phyloP scores from a whole-genome alignment of 2,113 vertebrate species.

The Scolopax mira region DNA sequence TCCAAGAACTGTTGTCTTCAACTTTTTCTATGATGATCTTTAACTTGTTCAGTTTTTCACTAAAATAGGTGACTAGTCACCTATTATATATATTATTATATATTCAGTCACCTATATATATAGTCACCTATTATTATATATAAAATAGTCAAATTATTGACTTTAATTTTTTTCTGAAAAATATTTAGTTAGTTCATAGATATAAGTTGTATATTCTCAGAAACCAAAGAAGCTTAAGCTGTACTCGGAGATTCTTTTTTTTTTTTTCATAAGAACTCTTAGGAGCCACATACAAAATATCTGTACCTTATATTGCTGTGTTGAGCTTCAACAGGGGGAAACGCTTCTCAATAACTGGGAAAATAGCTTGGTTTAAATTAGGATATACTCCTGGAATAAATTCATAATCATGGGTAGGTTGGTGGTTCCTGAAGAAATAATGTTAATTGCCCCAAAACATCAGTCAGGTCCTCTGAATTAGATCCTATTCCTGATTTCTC shows the following conservation, averaged over 20 bases:
- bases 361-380: neutral
- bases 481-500: neutral
- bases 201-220: neutral
- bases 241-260: neutral
- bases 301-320: neutral
- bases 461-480: neutral
- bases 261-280: neutral
- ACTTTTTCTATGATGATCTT: neutral
- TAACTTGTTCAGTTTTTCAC: neutral
- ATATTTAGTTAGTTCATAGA: neutral
- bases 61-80: too few relatives aligned
- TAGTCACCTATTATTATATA: too few relatives aligned
- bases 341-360: neutral
- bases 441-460: neutral
- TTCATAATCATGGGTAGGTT: neutral
- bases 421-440: neutral
- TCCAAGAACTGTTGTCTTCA: neutral
- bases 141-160: too few relatives aligned
- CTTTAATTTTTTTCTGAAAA: neutral
- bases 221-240: neutral
- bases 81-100: too few relatives aligned
- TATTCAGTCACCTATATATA: too few relatives aligned
- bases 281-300: rapidly evolving
- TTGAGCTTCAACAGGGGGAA: neutral
- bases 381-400: neutral